Evolutionary conservation across 2,888 invertebrate species (phyloP).

Genomic region (Erynnis tages): DNA sequence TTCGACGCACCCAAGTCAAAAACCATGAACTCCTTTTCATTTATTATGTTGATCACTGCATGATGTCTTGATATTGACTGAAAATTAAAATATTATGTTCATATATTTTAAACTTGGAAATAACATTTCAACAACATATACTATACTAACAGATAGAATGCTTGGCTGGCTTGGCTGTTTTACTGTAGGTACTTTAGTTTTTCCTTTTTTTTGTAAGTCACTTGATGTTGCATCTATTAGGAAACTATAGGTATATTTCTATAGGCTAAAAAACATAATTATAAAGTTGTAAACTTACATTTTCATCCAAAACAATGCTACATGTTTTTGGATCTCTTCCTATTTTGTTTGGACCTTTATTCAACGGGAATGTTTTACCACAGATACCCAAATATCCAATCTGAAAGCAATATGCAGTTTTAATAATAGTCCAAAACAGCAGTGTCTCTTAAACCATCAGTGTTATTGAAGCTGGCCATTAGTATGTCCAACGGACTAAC

Average conservation of each 20-base stretch:
- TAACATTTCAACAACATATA: too few relatives aligned
- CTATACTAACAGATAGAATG: too few relatives aligned
- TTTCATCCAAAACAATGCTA: constrained; percentile 58
- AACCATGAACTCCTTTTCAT: constrained; percentile 56
- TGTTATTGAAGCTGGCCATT: too few relatives aligned
- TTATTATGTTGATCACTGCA: constrained; percentile 70
- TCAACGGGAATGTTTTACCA: constrained; percentile 61
- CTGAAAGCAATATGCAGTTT: too few relatives aligned
- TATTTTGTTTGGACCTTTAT: constrained; percentile 67
- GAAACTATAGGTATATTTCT: neutral
- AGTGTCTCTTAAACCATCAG: too few relatives aligned
- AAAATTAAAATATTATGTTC: constrained; percentile 36
- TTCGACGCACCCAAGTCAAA: constrained; percentile 74
- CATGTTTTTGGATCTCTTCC: constrained; percentile 69
- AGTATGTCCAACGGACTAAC: too few relatives aligned
- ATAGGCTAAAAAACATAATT: neutral
- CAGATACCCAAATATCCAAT: constrained; percentile 70
- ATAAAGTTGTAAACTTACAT: constrained; percentile 49
- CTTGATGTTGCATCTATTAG: neutral
- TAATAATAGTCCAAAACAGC: too few relatives aligned
- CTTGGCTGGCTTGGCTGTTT: too few relatives aligned
- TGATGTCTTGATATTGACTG: constrained; percentile 73
- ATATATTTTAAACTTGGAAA: too few relatives aligned
- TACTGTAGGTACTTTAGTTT: too few relatives aligned
- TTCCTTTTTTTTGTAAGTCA: neutral